Conservation (phyloP, 2,113 vertebrate species). For the Gorsachius goisagi region DNA sequence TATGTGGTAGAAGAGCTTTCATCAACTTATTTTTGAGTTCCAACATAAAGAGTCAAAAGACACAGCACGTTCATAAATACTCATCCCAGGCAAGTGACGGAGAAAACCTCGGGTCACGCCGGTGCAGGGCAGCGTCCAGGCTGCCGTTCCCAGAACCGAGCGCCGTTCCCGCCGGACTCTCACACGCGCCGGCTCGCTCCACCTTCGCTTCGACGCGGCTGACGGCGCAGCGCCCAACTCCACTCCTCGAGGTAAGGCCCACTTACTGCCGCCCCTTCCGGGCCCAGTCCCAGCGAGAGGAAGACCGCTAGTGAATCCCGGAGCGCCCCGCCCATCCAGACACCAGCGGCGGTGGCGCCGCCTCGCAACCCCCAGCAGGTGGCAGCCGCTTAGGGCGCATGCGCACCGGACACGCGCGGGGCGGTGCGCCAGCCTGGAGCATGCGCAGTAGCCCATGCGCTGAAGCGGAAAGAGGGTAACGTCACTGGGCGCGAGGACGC, state of each 20-base stretch:
- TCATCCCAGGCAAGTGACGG: neutral
- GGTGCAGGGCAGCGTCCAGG: too few relatives aligned
- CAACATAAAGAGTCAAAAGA: too few relatives aligned
- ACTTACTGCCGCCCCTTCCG: neutral
- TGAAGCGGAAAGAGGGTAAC: rapidly evolving
- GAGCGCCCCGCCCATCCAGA: too few relatives aligned
- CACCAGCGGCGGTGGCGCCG: too few relatives aligned
- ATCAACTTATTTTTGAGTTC: neutral
- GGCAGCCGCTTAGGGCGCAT: too few relatives aligned
- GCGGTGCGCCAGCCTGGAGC: neutral
- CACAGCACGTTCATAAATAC: rapidly evolving
- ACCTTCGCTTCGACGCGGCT: neutral
- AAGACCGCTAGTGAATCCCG: too few relatives aligned
- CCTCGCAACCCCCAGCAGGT: rapidly evolving
- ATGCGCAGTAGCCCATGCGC: rapidly evolving
- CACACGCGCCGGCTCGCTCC: too few relatives aligned
- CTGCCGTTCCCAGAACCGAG: too few relatives aligned
- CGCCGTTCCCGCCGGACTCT: too few relatives aligned
- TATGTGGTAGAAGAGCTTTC: neutral
- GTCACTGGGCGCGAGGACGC: neutral
- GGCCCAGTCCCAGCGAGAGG: too few relatives aligned
- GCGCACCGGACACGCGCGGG: too few relatives aligned
- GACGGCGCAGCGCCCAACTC: neutral
- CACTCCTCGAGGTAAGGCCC: neutral
- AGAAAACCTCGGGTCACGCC: neutral